A percentile compares a stretch with the other conserved stretches of the same genome.
These are phyloP conservation scores for Lycocorax pyrrhopterus DNA, from an alignment of 2,113 vertebrate genomes.

Conservation along the genomic window DNA sequence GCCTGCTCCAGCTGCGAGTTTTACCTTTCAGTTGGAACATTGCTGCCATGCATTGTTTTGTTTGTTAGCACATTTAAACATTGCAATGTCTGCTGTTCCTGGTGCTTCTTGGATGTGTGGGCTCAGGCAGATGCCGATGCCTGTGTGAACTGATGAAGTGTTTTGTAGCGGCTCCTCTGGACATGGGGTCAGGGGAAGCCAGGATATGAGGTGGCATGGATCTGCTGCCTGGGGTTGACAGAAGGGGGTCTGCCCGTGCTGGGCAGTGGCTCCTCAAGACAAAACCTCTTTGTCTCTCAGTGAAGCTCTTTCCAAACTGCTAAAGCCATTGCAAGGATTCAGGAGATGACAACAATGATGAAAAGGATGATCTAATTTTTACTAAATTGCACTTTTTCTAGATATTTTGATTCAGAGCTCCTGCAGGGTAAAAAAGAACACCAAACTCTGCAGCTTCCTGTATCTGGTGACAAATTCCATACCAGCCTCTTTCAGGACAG, in stretches of 20 bases:
- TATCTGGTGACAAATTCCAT: neutral
- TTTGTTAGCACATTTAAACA: neutral
- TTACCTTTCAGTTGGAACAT: neutral
- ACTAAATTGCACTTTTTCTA: neutral
- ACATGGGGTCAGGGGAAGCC: neutral
- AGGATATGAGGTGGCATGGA: accelerated
- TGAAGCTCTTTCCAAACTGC: neutral
- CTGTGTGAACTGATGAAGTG: accelerated
- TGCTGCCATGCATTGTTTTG: neutral
- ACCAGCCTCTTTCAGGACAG: neutral
- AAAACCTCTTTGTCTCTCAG: neutral
- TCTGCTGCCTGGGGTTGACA: accelerated
- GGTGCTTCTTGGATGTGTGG: neutral
- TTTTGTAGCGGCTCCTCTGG: neutral
- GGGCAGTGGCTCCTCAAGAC: neutral
- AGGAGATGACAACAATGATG: neutral
- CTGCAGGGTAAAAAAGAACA: neutral
- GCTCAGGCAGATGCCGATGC: neutral
- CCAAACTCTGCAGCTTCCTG: neutral
- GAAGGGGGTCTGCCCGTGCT: neutral
- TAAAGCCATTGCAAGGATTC: neutral
- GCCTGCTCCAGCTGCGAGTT: neutral
- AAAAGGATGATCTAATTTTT: neutral
- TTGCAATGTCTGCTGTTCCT: neutral
- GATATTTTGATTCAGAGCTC: neutral